Evolutionary conservation across 2,888 invertebrate species (phyloP), one percentile per base, ranked within the genome.

Genomic region (Parapristionchus giblindavisi): DNA sequence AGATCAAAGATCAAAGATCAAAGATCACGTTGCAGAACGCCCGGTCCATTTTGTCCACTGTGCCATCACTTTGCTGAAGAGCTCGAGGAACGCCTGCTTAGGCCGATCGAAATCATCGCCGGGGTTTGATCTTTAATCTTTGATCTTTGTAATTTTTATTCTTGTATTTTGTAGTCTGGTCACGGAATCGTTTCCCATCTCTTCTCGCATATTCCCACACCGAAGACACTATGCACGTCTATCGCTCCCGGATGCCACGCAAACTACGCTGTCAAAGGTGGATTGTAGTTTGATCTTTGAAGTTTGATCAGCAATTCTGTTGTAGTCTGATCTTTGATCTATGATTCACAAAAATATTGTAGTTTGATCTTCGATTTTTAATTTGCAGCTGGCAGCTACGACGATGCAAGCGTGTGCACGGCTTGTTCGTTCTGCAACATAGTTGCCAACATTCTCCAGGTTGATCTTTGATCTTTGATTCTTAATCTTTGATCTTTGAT

Each of bases 171-270:
- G 2, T 56, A 71, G 70, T 34, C 48, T n/a, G 70, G 56, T 29
- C 70, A 71, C 56, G 70, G 56, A 1, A 56, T 36, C 29, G 48
- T 71, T 21, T 32, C 70, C 4, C 70, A 56, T 38, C 32, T 71
- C 56, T 11, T 71, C 56, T 29, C 73, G 1, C 73, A 60, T 32
- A 8, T 73, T 29, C 73, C 73, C 17, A 60, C 73, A 0, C 73
- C 73, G 34, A 27, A 36, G 48, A 63, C 74, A 24, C 11, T 74
- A 32, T 74, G 74, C 54, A 34, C 74, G 2, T 52, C 63, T 8
- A 17, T 74, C 38, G 65, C 65, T 0, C 74, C 74, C 54, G 74
- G 74, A 14, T 74, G 74, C 54, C 74, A 74, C 74, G n/a, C 1
- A 21, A 48, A 74, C 65, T 74, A 65, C 54, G 65, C 29, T 14